A percentile compares a stretch with the other conserved stretches of the same genome.
phyloP scores from a whole-genome alignment of 2,113 vertebrate species.

The Carassius gibelio region DNA sequence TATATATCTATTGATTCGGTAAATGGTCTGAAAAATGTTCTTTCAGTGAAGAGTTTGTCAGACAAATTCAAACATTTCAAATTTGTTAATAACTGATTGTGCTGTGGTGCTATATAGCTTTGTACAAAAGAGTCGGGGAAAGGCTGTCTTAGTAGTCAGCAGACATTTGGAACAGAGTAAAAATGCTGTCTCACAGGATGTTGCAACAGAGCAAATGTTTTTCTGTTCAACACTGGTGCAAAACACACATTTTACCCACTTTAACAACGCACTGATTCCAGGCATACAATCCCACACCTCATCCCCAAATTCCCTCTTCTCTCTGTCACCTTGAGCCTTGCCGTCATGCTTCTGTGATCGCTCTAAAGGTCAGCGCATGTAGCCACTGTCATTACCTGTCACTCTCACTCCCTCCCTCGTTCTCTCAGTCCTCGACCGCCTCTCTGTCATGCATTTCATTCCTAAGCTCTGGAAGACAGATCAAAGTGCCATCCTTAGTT shows the following conservation, averaged over 20 bases:
- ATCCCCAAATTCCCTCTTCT: constrained; percentile 55
- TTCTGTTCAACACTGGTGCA: neutral
- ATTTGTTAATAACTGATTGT: neutral
- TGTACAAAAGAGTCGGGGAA: neutral
- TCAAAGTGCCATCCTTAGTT: constrained; percentile 70
- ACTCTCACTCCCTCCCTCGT: constrained; percentile 65
- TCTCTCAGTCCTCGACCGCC: constrained; percentile 62
- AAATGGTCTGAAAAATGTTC: neutral
- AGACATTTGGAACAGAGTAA: neutral
- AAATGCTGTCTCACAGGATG: neutral
- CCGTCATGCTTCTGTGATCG: constrained; percentile 77
- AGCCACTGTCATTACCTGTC: constrained; percentile 81
- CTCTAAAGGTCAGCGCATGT: constrained; percentile 79
- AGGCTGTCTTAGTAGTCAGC: neutral
- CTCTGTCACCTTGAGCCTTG: constrained; percentile 74
- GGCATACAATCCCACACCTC: neutral
- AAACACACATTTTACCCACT: neutral
- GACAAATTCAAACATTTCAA: neutral
- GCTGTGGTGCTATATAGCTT: neutral
- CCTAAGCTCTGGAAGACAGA: constrained; percentile 65
- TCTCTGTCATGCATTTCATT: constrained; percentile 69
- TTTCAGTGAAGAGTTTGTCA: neutral
- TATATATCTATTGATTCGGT: neutral
- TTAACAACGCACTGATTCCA: neutral
- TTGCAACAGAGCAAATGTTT: neutral